These are phyloP conservation scores for Coelinius sp. DNA, from an alignment of 2,888 invertebrate species.

Conservation along the genomic window DNA sequence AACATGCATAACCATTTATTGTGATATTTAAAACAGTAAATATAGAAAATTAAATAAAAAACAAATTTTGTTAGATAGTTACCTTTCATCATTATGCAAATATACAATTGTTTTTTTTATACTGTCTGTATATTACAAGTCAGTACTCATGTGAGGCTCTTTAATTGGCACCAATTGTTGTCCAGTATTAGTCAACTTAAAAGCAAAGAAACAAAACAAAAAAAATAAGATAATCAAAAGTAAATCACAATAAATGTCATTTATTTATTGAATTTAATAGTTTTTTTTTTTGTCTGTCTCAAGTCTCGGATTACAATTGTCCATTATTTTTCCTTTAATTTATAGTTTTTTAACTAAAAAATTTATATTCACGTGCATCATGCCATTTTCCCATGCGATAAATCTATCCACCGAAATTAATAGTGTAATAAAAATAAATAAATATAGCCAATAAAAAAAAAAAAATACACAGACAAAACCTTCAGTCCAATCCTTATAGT, in stretches of 20 bases:
- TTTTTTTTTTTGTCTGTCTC: not conserved
- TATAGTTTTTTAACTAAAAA: not conserved
- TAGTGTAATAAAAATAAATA: constrained; percentile 45
- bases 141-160: constrained; percentile 70
- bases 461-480: constrained; percentile 64
- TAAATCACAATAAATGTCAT: constrained; percentile 41
- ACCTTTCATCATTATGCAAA: constrained; percentile 58
- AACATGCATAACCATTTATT: constrained; percentile 57
- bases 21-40: constrained; percentile 46
- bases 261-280: not conserved
- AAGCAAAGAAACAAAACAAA: constrained; percentile 64
- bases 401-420: constrained; percentile 44
- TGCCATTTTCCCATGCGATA: constrained; percentile 51
- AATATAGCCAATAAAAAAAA: constrained; percentile 56
- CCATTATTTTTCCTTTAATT: not conserved
- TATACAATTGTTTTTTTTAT: constrained; percentile 48
- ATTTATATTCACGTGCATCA: constrained; percentile 48
- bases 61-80: constrained; percentile 66
- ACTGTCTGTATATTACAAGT: constrained; percentile 69
- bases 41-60: constrained; percentile 42
- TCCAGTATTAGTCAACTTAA: constrained; percentile 71
- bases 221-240: constrained; percentile 46
- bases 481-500: constrained; percentile 71
- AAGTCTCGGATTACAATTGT: no score
- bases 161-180: constrained; percentile 68